Base-by-base conservation (phyloP, 1,140 invertebrate species). In the Brachionus koreanus region DNA sequence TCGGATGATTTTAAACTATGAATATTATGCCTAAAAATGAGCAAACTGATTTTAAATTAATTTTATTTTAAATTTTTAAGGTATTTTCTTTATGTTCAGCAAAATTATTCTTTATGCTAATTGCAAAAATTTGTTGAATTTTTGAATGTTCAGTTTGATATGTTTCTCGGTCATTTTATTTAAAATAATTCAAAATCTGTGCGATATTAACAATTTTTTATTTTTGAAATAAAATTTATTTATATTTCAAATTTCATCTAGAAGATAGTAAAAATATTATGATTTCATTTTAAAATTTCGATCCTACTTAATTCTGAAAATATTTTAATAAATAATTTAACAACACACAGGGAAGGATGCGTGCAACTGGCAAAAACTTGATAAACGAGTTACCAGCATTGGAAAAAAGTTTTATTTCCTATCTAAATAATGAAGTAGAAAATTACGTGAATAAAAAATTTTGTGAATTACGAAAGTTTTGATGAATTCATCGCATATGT, bases 1-100 rank as follows among this genome's bases (percentile, higher is more conserved):
- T 49, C n/a, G 63, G 77, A 29, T 37, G 23, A 85, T 84, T 86
- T 87, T 74, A 86, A 85, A 10, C 86, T 83, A 29, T 42, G 33
- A 72, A 72, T 42, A 10, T 65, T 65, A 23, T 65, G 63, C 25
- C 25, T 33, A 65, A 65, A 63, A 65, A 35, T 33, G 33, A 65
- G 33, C 63, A 65, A 65, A 57, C 49, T 57, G 63, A 65, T 33
- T 33, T 37, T 37, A 33, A 65, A 65, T 65, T n/a, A 65, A 65
- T 37, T 65, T 65, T 65, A 5, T 35, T 65, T 65, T 65, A 65
- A 12, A 5, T 65, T 65, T 65, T 65, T 7, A 65, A 33, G 63
- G 33, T 65, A 69, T 39, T 39, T 33, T 12, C 29, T 69, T 69
- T 69, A 69, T 69, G 16, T 37, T 69, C 65, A 39, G 37, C 16